Evolutionary conservation across 1,140 invertebrate species (phyloP).

Genomic region (Heliconius hermathena): DNA sequence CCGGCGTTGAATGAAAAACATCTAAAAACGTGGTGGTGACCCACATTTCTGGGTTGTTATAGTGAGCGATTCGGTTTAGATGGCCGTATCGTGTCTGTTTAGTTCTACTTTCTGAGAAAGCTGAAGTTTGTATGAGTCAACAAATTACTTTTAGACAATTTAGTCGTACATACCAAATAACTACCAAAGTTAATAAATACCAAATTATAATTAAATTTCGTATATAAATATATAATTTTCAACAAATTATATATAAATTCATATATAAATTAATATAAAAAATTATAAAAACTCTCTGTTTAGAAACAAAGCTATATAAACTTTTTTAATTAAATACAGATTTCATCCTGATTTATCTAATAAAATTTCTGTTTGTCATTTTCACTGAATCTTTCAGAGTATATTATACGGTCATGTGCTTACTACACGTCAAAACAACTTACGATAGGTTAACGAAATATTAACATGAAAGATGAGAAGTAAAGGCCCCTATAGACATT

Average conservation of each 20-base stretch:
- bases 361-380: background rate
- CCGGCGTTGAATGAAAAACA: background rate
- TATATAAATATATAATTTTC: too few relatives aligned
- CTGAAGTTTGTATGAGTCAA: background rate
- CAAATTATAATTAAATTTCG: too few relatives aligned
- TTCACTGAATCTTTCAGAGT: background rate
- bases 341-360: background rate
- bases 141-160: background rate
- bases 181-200: too few relatives aligned
- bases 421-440: constrained; percentile 13
- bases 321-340: too few relatives aligned
- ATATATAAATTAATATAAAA: too few relatives aligned
- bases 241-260: too few relatives aligned
- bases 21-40: background rate
- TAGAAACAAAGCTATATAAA: too few relatives aligned
- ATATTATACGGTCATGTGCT: background rate
- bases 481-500: background rate
- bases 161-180: too few relatives aligned
- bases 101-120: background rate
- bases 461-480: background rate
- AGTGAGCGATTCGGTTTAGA: background rate
- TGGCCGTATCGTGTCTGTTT: background rate
- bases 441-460: constrained; percentile 8
- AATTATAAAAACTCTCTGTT: too few relatives aligned
- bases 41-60: background rate